Base-by-base conservation (phyloP, 2,113 vertebrate species). In the Hepsetus odoe region DNA sequence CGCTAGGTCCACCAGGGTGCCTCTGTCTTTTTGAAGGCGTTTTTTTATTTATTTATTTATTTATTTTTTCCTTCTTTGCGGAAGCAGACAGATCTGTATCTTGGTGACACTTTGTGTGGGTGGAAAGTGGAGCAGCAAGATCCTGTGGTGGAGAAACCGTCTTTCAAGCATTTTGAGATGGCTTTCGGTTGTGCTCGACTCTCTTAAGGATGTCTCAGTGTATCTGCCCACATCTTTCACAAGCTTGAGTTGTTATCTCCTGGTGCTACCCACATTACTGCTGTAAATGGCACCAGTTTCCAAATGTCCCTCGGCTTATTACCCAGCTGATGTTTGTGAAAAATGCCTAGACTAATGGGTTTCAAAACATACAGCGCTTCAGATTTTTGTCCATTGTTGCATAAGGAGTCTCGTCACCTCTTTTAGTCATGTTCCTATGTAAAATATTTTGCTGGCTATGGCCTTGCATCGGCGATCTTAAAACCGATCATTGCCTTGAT, bases 1-100 rank as follows among this genome's bases (percentile, higher is more conserved):
- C 55, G 33, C 77, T 35, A 40, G 76, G 81, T 74, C 87, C 79
- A 82, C 68, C 59, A 76, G 55, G 71, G 81, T 84, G 74, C 67
- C 71, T 77, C 42, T 61, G 74, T 72, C 65, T 64, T 80, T 89
- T 89, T 87, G 87, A 89, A 84, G 84, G 71, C 76, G 22, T 14
- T 68, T 61, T 40, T 70, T 74, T 70, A 24, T 64, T 49, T 28
- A 56, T 55, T 12, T 18, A 24, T 64, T 49, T 28, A 56, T 55
- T 12, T 18, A 33, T 67, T 44, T 44, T 42, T 51, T 5, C 13
- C 20, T 20, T 38, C 18, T 20, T 56, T 53, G 42, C 49, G 18
- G 51, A 81, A 49, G 35, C 72, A 67, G 82, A 58, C 80, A 84
- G 87, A 87, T 85, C 80, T 68, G 72, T 82, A 79, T 86, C 85